phyloP scores from a whole-genome alignment of 2,888 invertebrate species.

The Leptinotarsa rubiginosa region DNA sequence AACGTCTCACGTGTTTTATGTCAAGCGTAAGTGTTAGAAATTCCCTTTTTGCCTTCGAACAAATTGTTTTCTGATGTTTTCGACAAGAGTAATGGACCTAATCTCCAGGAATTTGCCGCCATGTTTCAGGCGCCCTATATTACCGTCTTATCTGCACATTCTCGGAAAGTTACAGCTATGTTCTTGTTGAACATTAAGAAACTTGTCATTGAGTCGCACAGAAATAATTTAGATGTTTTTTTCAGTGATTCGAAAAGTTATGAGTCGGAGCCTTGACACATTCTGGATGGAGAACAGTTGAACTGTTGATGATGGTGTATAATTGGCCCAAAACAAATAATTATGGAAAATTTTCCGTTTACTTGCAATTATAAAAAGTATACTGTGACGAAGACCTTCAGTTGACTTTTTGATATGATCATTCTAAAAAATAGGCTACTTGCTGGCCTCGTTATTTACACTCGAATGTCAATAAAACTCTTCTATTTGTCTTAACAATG shows the following conservation, averaged over 20 bases:
- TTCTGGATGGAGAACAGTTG: no score
- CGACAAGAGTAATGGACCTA: conserved; percentile 44
- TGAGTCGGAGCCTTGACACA: no score
- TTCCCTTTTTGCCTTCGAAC: conserved; percentile 47
- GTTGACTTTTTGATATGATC: no score
- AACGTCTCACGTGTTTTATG: conserved; percentile 40
- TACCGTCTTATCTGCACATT: conserved; percentile 27
- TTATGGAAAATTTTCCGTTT: no score
- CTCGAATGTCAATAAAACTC: no score
- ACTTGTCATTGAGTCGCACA: not conserved
- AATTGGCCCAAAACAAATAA: no score
- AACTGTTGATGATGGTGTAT: no score
- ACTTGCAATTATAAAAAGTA: no score
- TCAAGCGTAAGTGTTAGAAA: conserved; percentile 39
- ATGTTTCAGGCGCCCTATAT: conserved; percentile 29
- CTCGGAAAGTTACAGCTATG: conserved; percentile 17
- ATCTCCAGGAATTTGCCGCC: conserved; percentile 36
- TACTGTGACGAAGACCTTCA: no score
- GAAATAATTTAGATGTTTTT: conserved; percentile 3
- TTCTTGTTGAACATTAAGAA: conserved; percentile 2
- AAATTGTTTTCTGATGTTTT: conserved; percentile 51
- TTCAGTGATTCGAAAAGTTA: not conserved
- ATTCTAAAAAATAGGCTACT: no score
- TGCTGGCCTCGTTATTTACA: no score
- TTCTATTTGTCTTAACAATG: no score